Evolutionary conservation across 2,113 vertebrate genomes (phyloP).

Genomic region (Cyphomyrus discorhynchus): DNA sequence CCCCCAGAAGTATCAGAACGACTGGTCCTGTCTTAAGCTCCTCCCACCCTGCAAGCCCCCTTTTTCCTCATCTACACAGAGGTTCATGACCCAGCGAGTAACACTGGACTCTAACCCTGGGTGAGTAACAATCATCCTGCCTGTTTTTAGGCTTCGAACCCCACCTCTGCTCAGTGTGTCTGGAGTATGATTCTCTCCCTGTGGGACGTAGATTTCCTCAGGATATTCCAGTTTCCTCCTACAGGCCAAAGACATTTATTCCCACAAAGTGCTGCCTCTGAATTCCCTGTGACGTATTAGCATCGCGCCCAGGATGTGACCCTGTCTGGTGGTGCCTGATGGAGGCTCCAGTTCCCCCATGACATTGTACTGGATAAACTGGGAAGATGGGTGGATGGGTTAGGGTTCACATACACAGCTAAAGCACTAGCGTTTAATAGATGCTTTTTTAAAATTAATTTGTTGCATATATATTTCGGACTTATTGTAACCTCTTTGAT

Average conservation of each 20-base stretch:
- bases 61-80: conserved; percentile 52
- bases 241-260: neutral
- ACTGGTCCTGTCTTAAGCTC: conserved; percentile 31
- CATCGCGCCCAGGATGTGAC: too few species aligned
- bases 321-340: too few species aligned
- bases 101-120: conserved; percentile 52
- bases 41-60: conserved; percentile 46
- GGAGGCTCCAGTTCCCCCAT: too few species aligned
- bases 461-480: too few species aligned
- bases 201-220: neutral
- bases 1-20: conserved; percentile 60
- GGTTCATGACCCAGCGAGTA: conserved; percentile 36
- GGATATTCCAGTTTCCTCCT: neutral
- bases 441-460: too few species aligned
- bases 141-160: neutral
- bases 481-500: too few species aligned
- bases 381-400: too few species aligned
- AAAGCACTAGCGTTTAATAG: too few species aligned
- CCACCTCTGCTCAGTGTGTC: neutral
- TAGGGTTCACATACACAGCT: too few species aligned
- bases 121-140: conserved; percentile 46
- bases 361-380: too few species aligned
- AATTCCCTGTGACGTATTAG: too few species aligned
- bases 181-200: neutral
- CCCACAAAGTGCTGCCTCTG: neutral